phyloP scores from a whole-genome alignment of 1,140 invertebrate species.

The fruit fly (Drosophila melanogaster) region Release_6_plus_ISO1_MT NT_037436.4:7828501-7829000 shows the following conservation, averaged over 20 bases:
- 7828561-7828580: too few relatives aligned
- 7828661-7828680: conserved; percentile 11
- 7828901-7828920: conserved; percentile 25
- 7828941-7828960: conserved; percentile 45
- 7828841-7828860: conserved; percentile 27
- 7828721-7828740: conserved; percentile 17
- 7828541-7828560: too few relatives aligned
- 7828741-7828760: not conserved
- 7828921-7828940: conserved; percentile 22
- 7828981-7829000: conserved; percentile 55
- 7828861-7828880: conserved; percentile 28
- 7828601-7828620: conserved; percentile 30
- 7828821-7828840: conserved; percentile 41
- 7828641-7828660: conserved; percentile 4
- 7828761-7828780: not conserved
- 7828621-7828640: conserved; percentile 36
- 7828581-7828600: too few relatives aligned
- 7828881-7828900: conserved; percentile 49
- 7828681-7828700: not conserved
- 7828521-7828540: not conserved
- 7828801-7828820: conserved; percentile 10
- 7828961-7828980: conserved; percentile 63
- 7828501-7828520: conserved; percentile 20
- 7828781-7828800: conserved; percentile 14
- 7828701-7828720: conserved; percentile 69